Conservation (phyloP, 2,113 vertebrate genomes). For the Catagonus wagneri region DNA sequence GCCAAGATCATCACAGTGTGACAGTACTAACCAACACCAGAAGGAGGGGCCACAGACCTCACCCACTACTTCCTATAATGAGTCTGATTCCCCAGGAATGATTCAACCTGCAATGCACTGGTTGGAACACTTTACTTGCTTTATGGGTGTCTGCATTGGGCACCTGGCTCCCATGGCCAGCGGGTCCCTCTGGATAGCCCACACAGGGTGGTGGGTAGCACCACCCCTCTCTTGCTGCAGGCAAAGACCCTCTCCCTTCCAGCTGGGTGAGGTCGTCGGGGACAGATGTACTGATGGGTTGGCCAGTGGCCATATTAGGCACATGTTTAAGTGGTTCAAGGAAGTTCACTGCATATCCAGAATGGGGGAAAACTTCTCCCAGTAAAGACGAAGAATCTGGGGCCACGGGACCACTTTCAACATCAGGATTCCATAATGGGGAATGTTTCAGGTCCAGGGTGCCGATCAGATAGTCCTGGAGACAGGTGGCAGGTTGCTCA, state of each 20-base stretch:
- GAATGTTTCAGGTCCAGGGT: neutral
- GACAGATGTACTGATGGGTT: neutral
- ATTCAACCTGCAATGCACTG: neutral
- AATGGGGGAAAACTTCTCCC: neutral
- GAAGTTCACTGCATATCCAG: neutral
- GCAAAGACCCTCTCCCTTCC: neutral
- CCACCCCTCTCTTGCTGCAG: neutral
- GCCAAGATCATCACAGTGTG: neutral
- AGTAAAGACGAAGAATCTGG: neutral
- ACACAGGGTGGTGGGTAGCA: too few relatives aligned
- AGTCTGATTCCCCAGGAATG: neutral
- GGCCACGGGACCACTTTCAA: too few relatives aligned
- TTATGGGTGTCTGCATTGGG: neutral
- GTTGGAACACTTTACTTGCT: neutral
- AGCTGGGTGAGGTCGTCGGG: too few relatives aligned
- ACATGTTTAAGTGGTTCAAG: neutral
- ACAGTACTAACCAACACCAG: neutral
- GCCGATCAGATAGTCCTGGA: neutral
- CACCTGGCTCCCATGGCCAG: fast-evolving
- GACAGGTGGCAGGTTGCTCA: too few relatives aligned
- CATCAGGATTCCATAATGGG: neutral
- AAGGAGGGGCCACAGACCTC: neutral
- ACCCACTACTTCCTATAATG: neutral
- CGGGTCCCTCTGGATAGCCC: neutral
- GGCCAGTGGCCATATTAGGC: neutral